Conservation (phyloP, 2,888 invertebrate genomes). For the Nomada lathburiana region DNA sequence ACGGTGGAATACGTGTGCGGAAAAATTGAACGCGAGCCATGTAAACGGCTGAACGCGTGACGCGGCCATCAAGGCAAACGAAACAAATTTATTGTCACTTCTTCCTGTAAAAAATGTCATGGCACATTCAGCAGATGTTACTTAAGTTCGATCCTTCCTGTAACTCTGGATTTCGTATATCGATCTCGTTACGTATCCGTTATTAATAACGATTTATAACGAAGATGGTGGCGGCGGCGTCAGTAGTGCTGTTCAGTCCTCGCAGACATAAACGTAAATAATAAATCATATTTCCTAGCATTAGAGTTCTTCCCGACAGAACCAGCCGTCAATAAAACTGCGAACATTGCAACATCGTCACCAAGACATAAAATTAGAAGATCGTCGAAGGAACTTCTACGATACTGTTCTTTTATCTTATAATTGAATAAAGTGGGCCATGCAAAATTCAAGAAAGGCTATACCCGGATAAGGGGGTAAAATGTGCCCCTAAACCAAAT, state of each 20-base stretch:
- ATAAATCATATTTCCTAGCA: neutral
- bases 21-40: neutral
- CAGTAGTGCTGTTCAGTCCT: no score
- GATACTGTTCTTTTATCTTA: no score
- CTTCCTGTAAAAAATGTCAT: conserved; percentile 74
- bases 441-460: no score
- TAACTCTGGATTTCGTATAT: no score
- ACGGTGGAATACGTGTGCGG: neutral
- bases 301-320: conserved; percentile 13
- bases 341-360: neutral
- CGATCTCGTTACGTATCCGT: conserved; percentile 42
- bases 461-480: no score
- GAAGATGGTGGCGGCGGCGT: no score
- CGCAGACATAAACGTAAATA: no score
- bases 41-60: neutral
- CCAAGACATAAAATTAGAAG: no score
- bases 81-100: conserved; percentile 67
- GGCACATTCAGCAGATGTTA: conserved; percentile 64
- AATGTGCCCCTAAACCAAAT: no score
- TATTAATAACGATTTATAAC: no score
- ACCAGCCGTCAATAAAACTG: conserved; percentile 22
- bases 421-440: no score
- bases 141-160: conserved; percentile 19
- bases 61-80: conserved; percentile 7
- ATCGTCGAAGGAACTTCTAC: no score